Percentiles rank a stretch among this genome's conserved stretches.
phyloP scores from a whole-genome alignment of 1,140 invertebrate species.

The Drosophila sp. region DNA sequence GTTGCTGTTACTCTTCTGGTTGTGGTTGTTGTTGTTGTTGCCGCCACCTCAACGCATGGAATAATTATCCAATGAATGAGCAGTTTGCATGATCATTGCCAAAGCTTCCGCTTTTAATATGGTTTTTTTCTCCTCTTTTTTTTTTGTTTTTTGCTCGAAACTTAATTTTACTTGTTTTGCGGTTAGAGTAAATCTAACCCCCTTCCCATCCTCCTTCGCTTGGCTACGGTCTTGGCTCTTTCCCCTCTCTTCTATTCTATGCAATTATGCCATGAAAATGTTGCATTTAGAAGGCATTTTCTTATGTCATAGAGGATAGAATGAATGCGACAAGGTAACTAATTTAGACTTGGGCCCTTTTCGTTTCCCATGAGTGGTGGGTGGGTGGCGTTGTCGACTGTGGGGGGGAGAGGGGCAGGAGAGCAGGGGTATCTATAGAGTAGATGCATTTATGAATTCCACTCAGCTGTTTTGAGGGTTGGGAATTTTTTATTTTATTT shows the following conservation, averaged over 20 bases:
- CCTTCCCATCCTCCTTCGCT: slow-evolving; percentile 12
- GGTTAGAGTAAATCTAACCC: slow-evolving; percentile 1
- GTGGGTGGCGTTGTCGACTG: background rate
- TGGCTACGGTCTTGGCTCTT: background rate
- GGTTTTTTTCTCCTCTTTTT: background rate
- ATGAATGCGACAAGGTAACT: slow-evolving; percentile 64
- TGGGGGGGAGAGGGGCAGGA: background rate
- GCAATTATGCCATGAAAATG: slow-evolving; percentile 80
- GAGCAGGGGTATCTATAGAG: slow-evolving; percentile 11
- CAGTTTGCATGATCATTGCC: slow-evolving; percentile 81
- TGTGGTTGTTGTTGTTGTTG: slow-evolving; percentile 19
- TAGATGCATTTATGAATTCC: slow-evolving; percentile 72
- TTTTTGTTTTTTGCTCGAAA: slow-evolving; percentile 57
- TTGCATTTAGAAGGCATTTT: slow-evolving; percentile 77
- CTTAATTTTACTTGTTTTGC: slow-evolving; percentile 45
- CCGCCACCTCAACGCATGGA: slow-evolving; percentile 64
- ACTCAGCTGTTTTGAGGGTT: slow-evolving; percentile 60
- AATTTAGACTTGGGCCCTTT: slow-evolving; percentile 60
- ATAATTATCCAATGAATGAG: slow-evolving; percentile 81
- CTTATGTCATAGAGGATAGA: slow-evolving; percentile 69
- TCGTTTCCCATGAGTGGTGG: slow-evolving; percentile 17
- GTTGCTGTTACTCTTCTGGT: slow-evolving; percentile 1
- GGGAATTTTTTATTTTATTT: slow-evolving; percentile 17
- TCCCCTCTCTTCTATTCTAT: slow-evolving; percentile 41
- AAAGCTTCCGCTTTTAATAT: slow-evolving; percentile 72